Evolutionary conservation across 2,888 invertebrate genomes (phyloP).

Genomic region (Amphipoea lucens): DNA sequence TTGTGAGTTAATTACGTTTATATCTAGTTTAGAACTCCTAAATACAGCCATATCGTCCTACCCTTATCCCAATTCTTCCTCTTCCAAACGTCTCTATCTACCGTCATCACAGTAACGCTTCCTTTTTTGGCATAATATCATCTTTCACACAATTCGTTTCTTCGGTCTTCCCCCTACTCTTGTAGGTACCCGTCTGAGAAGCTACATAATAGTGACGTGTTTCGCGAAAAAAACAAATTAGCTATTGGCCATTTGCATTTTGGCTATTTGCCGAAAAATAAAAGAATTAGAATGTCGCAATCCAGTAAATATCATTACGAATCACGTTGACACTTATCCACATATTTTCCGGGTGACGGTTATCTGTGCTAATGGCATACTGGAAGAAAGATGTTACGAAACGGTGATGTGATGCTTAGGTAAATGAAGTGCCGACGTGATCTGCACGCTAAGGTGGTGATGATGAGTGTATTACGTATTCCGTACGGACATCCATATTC

Average conservation of each 20-base stretch:
- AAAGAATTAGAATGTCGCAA: slow-evolving; percentile 35
- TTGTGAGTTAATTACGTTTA: neutral
- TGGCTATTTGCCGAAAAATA: neutral
- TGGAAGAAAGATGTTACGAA: slow-evolving; percentile 67
- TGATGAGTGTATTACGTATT: slow-evolving; percentile 52
- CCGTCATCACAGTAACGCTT: neutral
- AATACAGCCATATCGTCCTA: neutral
- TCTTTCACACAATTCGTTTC: neutral
- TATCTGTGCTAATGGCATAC: slow-evolving; percentile 60
- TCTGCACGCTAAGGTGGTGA: slow-evolving; percentile 11
- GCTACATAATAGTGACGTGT: slow-evolving; percentile 8
- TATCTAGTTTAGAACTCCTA: neutral
- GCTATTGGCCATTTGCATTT: too few relatives aligned
- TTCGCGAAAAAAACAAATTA: neutral
- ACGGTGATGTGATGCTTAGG: slow-evolving; percentile 58
- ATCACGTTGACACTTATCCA: slow-evolving; percentile 39
- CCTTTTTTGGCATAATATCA: too few relatives aligned
- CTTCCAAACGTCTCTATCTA: neutral
- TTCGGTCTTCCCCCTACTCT: neutral
- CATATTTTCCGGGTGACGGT: slow-evolving; percentile 46
- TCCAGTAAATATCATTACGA: slow-evolving; percentile 7
- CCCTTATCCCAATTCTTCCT: neutral
- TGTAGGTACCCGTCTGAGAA: neutral
- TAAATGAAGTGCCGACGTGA: slow-evolving; percentile 59
- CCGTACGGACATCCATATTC: slow-evolving; percentile 28